Conservation (phyloP, 2,888 invertebrate species). For the Tipula unca region DNA sequence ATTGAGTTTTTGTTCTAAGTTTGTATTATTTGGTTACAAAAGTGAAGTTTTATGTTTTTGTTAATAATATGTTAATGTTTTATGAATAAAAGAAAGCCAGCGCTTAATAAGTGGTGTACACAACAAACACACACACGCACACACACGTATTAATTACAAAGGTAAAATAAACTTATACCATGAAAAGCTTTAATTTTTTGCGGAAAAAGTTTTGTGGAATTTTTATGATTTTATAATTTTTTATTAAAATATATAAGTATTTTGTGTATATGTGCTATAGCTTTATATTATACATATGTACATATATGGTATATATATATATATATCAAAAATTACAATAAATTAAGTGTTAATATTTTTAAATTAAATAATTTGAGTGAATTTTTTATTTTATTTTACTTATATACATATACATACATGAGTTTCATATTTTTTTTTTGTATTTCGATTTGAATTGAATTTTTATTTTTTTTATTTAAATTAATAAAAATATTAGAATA, state of each 20-base stretch:
- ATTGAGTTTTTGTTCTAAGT: not conserved
- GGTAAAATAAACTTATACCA: not conserved
- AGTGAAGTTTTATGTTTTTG: not conserved
- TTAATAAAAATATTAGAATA: slow-evolving; percentile 14
- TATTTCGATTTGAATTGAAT: slow-evolving; percentile 8
- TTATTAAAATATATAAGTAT: not conserved
- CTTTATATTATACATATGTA: not conserved
- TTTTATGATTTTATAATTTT: not conserved
- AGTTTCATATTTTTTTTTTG: not conserved
- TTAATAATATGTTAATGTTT: not conserved
- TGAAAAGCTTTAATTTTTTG: not conserved
- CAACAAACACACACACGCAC: not conserved
- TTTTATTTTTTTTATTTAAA: not conserved
- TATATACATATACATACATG: not conserved
- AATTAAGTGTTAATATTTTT: slow-evolving; percentile 8
- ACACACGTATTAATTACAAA: not conserved
- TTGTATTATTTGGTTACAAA: not conserved
- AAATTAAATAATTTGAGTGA: slow-evolving; percentile 14
- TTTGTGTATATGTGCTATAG: not conserved
- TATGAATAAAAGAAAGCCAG: not conserved
- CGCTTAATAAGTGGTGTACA: not conserved
- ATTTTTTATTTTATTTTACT: not conserved
- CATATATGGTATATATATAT: not conserved
- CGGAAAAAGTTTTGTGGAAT: not conserved
- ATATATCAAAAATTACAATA: not conserved